Base-by-base conservation (phyloP, 2,888 invertebrate species). In the Nezara viridula region DNA sequence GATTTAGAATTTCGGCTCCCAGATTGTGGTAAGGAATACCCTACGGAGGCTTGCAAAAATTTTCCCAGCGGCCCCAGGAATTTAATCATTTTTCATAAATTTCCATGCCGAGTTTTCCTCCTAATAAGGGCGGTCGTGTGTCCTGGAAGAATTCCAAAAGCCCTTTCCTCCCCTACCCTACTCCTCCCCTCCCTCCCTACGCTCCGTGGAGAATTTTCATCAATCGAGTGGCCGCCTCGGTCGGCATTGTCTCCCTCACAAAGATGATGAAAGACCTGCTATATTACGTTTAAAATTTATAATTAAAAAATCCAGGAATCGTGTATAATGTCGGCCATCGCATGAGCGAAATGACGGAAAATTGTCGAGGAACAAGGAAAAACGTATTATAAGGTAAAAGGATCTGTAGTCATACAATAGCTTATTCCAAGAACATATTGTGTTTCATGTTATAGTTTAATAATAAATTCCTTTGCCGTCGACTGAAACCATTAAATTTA, bases 41-140 rank as follows among this genome's bases (percentile, higher is more conserved):
- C 7, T 5, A 37, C 19, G 37, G 32, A 7, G 60, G 37, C 60
- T 27, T 60, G 3, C 37, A 73, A 73, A 73, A 73, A 37, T 73
- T 73, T 73, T 19, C 66, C 66, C 66, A 0, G 16, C 16, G 10
- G 2, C 37, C 66, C 19, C 66, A 73, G 66, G 66, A 73, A 37
- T 73, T 73, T 73, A 73, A 73, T 73, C 16, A 73, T 73, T 73
- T 73, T 73, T 73, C 66, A 73, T 73, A 73, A 73, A 73, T 73
- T 73, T 73, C 66, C 66, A 73, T 73, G 32, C 66, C 37, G 66
- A 27, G 66, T 9, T 73, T 73, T 73, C 66, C 66, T 73, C 37
- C 66, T 73, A 73, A 73, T 73, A 73, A 73, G 21, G 66, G 66
- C 19, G 66, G 66, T 73, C 66, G 66, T 73, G 66, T 73, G 37